Evolutionary conservation across 2,888 invertebrate species (phyloP).

Genomic region (Tinea trinotella): DNA sequence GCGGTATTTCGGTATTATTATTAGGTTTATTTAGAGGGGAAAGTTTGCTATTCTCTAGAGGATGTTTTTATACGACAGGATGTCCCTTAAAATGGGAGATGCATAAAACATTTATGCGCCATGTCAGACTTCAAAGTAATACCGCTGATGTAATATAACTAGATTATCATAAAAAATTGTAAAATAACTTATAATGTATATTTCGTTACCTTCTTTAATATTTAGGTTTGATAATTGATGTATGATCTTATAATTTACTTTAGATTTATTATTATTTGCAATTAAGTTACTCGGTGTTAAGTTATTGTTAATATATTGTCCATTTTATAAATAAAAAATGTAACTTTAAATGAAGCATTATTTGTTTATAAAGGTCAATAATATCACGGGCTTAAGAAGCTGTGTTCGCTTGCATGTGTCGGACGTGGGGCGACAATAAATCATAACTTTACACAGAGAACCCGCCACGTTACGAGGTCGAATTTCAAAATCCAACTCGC

Average conservation of each 20-base stretch:
- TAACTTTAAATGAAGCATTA: background rate
- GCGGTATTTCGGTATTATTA: background rate
- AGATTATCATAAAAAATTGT: background rate
- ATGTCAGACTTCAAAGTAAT: background rate
- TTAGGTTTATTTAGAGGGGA: background rate
- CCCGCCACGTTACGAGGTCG: slow-evolving; percentile 25
- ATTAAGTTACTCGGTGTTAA: too few relatives aligned
- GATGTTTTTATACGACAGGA: background rate
- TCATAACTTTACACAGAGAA: slow-evolving; percentile 43
- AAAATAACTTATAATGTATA: background rate
- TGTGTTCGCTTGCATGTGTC: slow-evolving; percentile 53
- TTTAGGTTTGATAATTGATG: too few relatives aligned
- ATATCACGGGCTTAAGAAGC: background rate
- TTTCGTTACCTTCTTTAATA: too few relatives aligned
- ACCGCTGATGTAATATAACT: background rate
- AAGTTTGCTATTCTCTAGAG: background rate
- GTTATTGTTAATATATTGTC: too few relatives aligned
- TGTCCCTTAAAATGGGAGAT: slow-evolving; percentile 2
- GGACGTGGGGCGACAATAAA: slow-evolving; percentile 50
- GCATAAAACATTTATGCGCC: background rate
- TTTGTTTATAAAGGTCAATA: background rate
- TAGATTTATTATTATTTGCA: too few relatives aligned
- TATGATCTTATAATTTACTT: too few relatives aligned
- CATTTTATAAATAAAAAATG: too few relatives aligned
- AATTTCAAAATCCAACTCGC: slow-evolving; percentile 47